phyloP scores from a whole-genome alignment of 2,113 vertebrate species.

The Equus quagga region DNA sequence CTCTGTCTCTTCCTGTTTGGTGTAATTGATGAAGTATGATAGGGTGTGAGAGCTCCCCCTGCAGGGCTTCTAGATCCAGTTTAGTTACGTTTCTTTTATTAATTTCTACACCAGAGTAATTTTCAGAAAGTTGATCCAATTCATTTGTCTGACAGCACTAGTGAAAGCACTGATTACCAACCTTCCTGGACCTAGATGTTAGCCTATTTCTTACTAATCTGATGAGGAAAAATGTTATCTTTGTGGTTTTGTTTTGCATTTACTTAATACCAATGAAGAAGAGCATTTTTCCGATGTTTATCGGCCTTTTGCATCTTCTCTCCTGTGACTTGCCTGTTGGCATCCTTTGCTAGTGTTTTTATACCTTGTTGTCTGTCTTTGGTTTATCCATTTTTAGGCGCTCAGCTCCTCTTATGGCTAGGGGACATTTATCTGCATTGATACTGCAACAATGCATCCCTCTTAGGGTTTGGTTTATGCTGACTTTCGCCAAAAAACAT shows the following conservation, averaged over 20 bases:
- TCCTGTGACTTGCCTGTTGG: background rate
- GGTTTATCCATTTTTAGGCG: accelerated
- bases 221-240: background rate
- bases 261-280: too few species aligned
- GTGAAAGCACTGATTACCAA: too few species aligned
- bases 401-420: accelerated
- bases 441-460: accelerated
- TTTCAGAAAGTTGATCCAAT: background rate
- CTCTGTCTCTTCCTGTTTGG: too few species aligned
- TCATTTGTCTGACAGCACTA: background rate
- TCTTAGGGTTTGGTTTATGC: background rate
- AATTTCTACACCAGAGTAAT: background rate
- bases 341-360: background rate
- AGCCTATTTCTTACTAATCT: background rate
- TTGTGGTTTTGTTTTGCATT: background rate
- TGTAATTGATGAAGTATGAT: too few species aligned
- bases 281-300: accelerated
- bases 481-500: too few species aligned
- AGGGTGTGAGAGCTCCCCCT: too few species aligned
- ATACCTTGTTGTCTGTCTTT: background rate
- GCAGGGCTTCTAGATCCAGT: too few species aligned
- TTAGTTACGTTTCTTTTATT: too few species aligned
- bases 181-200: background rate
- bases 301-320: background rate
- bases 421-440: accelerated